Base-by-base conservation (phyloP, 2,888 invertebrate species). In the Vesta saturnalis region DNA sequence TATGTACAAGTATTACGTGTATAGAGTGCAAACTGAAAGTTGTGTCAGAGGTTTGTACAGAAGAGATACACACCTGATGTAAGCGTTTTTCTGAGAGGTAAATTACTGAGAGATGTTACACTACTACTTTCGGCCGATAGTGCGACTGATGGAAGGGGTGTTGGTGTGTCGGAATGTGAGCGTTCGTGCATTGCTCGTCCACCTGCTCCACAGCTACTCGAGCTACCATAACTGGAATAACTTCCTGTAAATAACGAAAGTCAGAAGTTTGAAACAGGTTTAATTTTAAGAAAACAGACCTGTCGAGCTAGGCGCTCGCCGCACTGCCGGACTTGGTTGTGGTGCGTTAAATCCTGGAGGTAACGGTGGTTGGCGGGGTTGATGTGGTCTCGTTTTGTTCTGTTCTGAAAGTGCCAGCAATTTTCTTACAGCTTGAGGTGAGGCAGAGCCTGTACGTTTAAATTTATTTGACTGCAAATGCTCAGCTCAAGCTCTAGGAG, bases 341-440 rank as follows among this genome's bases (percentile, higher is more conserved):
- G 88, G 86, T 22, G 88, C 87, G 74, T 83, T 85, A 54, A 91
- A 88, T 1, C 91, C 89, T 6, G 77, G 71, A 52, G 77, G 83
- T 39, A 83, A 81, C 46, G 83, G 83, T n/a, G 84, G 84, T 77
- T 90, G 90, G 59, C 94, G 89, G 0, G 96, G 94, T 81, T 95
- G 94, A 80, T 95, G 94, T 4, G 94, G 95, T 61, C 95, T 88
- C 8, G 95, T 94, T 84, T 96, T 96, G 60, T 91, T 92, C 12
- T 93, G 92, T 81, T 95, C 95, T 10, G 95, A 94, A 23, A 99
- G 87, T 5, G 97, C 93, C 75, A 99, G 86, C 82, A 99, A 89
- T 84, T 99, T 99, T 78, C 97, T 90, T 15, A 99, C 96, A 6
- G 98, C 96, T 84, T 98, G 97, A 16, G 99, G 99, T 12, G 97